Evolutionary conservation across 2,113 vertebrate species (phyloP), one percentile per base, ranked within the genome.

Genomic region (Rhinoderma darwinii): DNA sequence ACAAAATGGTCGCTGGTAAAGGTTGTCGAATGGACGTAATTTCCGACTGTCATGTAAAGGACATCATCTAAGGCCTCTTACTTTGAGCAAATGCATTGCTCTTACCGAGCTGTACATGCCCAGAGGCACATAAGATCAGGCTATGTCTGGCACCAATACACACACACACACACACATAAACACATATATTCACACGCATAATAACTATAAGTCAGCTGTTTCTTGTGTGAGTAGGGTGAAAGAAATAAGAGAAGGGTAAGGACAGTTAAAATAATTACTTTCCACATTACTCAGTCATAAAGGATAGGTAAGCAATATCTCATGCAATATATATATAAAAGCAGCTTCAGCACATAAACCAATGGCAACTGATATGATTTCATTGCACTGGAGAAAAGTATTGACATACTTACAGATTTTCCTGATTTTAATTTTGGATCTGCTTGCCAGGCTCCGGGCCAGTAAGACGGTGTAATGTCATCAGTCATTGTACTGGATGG

Each of bases 401-500:
- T 41, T 7, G 25, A 10, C 1, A 37, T 35, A 83, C 82, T 72
- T 83, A 83, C 82, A 73, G 44, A 73, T 83, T 54, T 83, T 73
- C 66, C 82, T 50, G 81, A 68, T 32, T 70, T 66, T 83, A 43
- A 43, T 83, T 83, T 83, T 8, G 70, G 44, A 32, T 83, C 82
- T 27, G 43, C 37, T 47, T 83, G 44, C 82, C 82, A 83, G 27
- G 44, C 10, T 70, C 44, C 82, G 39, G 43, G 47, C 82, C 82
- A 83, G 47, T 83, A 83, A 8, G 82, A 83, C 39, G 66, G 8
- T 83, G 82, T 15, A n/a, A 73, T 72, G 43, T 73, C 82, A 37
- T 83, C 82, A 51, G 30, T 72, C 82, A 83, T 83, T 51, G 47
- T 73, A 73, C 37, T 83, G 82, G 82, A 51, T n/a, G 82, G 82